phyloP scores from a whole-genome alignment of 2,113 vertebrate genomes.

The Salminus brasiliensis region DNA sequence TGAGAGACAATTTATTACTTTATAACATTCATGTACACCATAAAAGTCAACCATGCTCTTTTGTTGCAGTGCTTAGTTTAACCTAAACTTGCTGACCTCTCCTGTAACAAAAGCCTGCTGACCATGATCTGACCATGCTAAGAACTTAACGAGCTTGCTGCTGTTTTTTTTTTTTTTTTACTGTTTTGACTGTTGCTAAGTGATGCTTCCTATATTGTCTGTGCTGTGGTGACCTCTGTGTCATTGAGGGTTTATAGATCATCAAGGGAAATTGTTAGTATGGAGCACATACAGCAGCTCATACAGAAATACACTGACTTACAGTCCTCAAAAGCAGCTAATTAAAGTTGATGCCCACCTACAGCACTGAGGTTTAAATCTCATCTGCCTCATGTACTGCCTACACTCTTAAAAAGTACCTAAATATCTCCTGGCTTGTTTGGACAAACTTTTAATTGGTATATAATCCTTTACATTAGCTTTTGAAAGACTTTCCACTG shows the following conservation, averaged over 20 bases:
- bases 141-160: conserved; percentile 1
- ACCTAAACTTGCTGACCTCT: background rate
- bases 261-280: background rate
- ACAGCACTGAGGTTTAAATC: too few species aligned
- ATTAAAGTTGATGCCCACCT: too few species aligned
- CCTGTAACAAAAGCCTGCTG: background rate
- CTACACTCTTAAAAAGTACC: too few species aligned
- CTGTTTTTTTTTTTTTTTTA: background rate
- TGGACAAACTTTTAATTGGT: too few species aligned
- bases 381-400: too few species aligned
- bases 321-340: too few species aligned
- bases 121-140: background rate
- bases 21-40: background rate
- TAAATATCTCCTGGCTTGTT: too few species aligned
- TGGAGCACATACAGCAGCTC: background rate
- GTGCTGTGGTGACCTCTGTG: background rate
- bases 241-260: conserved; percentile 1
- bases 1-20: too few species aligned
- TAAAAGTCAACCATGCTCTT: background rate
- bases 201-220: background rate
- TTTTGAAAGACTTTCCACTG: too few species aligned
- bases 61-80: background rate
- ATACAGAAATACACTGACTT: background rate
- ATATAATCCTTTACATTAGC: too few species aligned
- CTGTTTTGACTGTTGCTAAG: conserved; percentile 34